Percentiles rank a stretch among this genome's conserved stretches.
These are phyloP conservation scores for Synchiropus splendidus DNA, from an alignment of 2,113 vertebrate species.

Conservation along the genomic window DNA sequence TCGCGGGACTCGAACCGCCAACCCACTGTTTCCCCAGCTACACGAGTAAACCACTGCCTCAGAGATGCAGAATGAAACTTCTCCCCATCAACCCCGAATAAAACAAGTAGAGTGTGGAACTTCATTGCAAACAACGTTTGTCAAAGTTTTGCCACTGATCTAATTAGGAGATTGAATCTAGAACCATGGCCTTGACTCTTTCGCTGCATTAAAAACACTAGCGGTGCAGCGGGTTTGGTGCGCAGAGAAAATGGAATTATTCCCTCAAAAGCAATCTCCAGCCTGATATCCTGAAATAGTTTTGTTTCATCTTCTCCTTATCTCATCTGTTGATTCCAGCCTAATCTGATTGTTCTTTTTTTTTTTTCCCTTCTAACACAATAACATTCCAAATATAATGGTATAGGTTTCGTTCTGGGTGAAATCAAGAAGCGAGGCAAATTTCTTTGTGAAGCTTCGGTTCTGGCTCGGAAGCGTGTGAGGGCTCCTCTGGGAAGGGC, in stretches of 20 bases:
- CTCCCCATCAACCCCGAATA: conserved; percentile 7
- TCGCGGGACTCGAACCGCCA: no score
- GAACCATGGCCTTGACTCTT: conserved; percentile 42
- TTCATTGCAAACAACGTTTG: conserved; percentile 29
- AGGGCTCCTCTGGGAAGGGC: neutral
- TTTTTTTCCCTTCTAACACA: conserved; percentile 19
- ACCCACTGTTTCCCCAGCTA: no score
- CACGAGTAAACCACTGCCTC: no score
- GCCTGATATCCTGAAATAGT: conserved; percentile 40
- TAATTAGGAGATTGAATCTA: conserved; percentile 45
- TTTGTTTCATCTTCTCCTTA: conserved; percentile 39
- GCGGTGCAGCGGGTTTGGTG: no score
- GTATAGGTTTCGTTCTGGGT: no score
- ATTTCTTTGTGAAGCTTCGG: no score
- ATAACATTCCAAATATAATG: conserved; percentile 11
- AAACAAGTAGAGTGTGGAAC: conserved; percentile 36
- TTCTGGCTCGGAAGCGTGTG: no score
- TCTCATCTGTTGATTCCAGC: conserved; percentile 42
- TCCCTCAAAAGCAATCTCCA: conserved; percentile 35
- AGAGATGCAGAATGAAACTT: no score
- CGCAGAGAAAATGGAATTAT: conserved; percentile 43
- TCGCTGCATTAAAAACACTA: conserved; percentile 26
- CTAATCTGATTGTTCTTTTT: conserved; percentile 40
- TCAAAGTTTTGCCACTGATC: conserved; percentile 37
- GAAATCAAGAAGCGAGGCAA: no score